These are phyloP conservation scores for Poeciliopsis turneri DNA, from an alignment of 2,797 vertebrate species.

Conservation along the genomic window DNA sequence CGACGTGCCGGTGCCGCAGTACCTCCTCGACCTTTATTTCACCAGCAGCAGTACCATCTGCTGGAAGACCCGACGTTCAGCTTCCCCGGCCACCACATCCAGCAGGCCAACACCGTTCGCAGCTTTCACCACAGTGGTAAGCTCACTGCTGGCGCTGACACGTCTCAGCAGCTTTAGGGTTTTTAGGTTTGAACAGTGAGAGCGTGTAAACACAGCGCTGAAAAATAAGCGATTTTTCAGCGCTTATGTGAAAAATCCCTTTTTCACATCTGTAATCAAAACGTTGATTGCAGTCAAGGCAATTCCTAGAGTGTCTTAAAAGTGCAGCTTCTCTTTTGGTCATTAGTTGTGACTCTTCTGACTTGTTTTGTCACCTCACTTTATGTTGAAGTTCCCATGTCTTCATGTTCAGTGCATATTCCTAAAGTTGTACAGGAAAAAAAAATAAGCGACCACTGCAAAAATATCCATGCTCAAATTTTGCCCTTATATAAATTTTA, in stretches of 20 bases:
- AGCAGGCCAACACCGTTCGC: slow-evolving; percentile 84
- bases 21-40: slow-evolving; percentile 85
- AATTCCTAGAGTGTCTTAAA: background rate
- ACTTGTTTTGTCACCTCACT: background rate
- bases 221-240: no score
- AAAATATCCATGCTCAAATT: no score
- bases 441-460: no score
- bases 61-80: slow-evolving; percentile 79
- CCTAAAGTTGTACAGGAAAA: background rate
- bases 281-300: background rate
- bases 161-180: background rate
- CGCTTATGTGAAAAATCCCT: background rate
- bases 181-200: background rate
- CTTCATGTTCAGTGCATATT: background rate
- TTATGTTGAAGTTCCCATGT: background rate
- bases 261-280: background rate
- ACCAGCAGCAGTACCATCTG: slow-evolving; percentile 82
- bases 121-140: slow-evolving; percentile 85
- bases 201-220: background rate
- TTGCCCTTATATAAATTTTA: no score
- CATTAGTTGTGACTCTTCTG: background rate
- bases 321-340: background rate
- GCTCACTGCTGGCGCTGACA: slow-evolving; percentile 12
- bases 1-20: slow-evolving; percentile 76
- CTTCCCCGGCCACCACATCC: slow-evolving; percentile 80